Base-by-base conservation (phyloP, 2,113 vertebrate species). In the Oncorhynchus nerka region DNA sequence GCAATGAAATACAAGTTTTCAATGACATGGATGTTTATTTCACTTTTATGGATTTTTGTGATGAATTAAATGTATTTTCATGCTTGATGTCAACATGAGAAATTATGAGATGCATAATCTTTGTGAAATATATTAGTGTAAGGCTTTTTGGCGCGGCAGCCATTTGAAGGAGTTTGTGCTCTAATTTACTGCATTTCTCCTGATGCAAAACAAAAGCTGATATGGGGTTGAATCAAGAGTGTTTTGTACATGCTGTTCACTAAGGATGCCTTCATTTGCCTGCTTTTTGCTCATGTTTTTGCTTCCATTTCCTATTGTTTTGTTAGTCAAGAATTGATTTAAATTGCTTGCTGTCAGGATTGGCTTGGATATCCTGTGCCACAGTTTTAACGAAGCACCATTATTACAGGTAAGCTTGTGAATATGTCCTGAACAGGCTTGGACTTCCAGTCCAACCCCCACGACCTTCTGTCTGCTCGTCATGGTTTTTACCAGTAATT, bases 311-410 rank as follows among this genome's bases (percentile, higher is more conserved):
- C 68, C 68, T 70, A 95, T 97, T 96, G 94, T 96, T 93, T 88
- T 96, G 91, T 96, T 97, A 97, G 95, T 97, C 94, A 92, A 95
- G 95, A 96, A 94, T 96, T 96, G 95, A 95, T 96, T 96, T 96
- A 95, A 95, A 96, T 96, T 96, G 95, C 92, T 96, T 96, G 95
- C 93, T 93, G 91, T 95, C 95, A 96, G 94, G 95, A 97, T 96
- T 96, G 94, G 92, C 95, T 96, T 96, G 94, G 93, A 82, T 88
- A 80, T 82, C 95, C 93, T 93, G 94, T 94, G 84, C 94, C 94
- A 90, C 94, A 95, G 39, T 45, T 55, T 88, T 96, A 95, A 95
- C 93, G 94, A 93, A 94, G 91, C 94, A 93, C 88, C 93, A 88
- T 92, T 88, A 91, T 89, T 90, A 91, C 94, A 97, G 95, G 96